A percentile compares a stretch with the other conserved stretches of the same genome.
Conservation (phyloP, 2,113 vertebrate species). For the Anseranas semipalmata region DNA sequence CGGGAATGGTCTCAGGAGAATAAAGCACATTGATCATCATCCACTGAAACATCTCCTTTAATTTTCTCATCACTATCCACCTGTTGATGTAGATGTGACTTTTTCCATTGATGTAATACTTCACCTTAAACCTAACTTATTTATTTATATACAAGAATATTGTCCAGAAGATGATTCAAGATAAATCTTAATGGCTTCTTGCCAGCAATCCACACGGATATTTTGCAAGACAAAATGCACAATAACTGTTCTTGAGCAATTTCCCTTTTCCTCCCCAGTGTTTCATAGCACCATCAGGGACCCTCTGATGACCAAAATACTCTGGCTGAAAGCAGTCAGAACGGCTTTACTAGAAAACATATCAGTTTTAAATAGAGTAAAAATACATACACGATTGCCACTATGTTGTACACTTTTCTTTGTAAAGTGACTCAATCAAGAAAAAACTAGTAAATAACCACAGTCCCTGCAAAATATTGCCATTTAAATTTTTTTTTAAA, state of each 20-base stretch:
- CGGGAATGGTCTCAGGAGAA: background rate
- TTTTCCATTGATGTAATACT: background rate
- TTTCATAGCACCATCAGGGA: background rate
- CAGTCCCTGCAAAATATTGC: background rate
- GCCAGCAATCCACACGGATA: rapidly evolving
- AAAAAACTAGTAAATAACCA: background rate
- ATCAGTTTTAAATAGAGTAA: background rate
- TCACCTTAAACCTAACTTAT: background rate
- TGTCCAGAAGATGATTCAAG: background rate
- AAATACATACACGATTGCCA: background rate
- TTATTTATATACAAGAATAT: background rate
- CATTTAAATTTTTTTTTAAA: background rate
- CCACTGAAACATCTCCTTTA: background rate
- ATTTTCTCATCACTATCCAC: background rate
- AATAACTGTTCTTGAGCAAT: background rate
- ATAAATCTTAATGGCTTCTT: background rate
- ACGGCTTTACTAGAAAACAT: background rate
- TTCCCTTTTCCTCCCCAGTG: background rate
- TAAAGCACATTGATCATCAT: background rate
- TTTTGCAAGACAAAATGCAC: background rate
- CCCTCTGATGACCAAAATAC: background rate
- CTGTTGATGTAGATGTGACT: background rate
- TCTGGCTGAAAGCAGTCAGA: background rate
- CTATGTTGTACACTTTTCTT: background rate
- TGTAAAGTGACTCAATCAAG: background rate